Evolutionary conservation across 2,113 vertebrate genomes (phyloP), one percentile per base, ranked within the genome.

Genomic region (Mugil cephalus): DNA sequence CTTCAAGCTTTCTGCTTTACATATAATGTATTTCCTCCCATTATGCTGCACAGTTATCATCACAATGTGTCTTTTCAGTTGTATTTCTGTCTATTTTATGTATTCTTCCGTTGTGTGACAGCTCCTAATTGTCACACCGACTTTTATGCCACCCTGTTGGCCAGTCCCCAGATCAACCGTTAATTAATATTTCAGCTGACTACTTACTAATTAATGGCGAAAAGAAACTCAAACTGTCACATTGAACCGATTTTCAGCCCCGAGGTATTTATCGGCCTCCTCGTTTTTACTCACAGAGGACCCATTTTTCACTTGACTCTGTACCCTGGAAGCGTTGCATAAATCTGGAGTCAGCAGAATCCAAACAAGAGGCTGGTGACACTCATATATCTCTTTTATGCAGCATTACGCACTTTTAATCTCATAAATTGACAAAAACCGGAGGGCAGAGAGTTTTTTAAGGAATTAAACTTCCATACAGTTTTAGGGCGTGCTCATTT

Each of bases 351-450:
- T 78, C 77, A 74, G 70, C 74, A 65, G 15, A 74, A 68, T 59
- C 56, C 15, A 77, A 80, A 74, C 69, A 66, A 56, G 38, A 78
- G 15, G 46, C 54, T 53, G 12, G 18, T 52, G 72, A 72, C 50
- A 75, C n/a, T 42, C 48, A 36, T 15, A 52, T 39, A 61, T 72
- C 21, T 76, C 38, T 63, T 53, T 68, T 68, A 43, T 68, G 30
- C 50, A 61, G 59, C 10, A 48, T 54, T 52, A 64, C 19, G 24
- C 43, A 43, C 12, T 48, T 85, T 70, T 17, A 45, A 53, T 71
- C 45, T 55, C 39, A 66, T n/a, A 50, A 42, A 68, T 30, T 48
- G 42, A 71, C 36, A 35, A 47, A 58, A 64, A 45, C 24, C 24
- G 2, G 24, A 30, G 24, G 24, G 24, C 24, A 12, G 24, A 53